Conservation (phyloP, 1,140 invertebrate genomes). For the Drosophila athabasca region DNA sequence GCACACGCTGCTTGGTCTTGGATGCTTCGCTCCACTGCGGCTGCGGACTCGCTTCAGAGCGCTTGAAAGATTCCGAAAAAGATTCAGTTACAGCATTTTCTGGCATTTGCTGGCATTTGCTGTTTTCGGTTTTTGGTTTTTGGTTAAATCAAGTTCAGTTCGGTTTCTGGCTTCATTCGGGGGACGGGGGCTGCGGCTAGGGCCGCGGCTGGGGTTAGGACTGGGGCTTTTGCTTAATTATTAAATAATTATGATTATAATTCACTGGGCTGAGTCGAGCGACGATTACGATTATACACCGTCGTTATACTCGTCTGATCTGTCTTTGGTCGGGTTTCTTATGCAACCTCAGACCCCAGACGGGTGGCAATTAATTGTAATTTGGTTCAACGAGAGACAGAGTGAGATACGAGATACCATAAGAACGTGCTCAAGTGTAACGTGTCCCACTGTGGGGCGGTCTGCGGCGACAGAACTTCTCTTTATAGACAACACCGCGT, state of each 20-base stretch:
- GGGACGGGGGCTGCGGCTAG: not conserved
- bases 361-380: constrained; percentile 24
- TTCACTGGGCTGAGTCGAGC: constrained; percentile 10
- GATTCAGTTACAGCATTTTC: constrained; percentile 5
- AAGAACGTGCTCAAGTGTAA: constrained; percentile 43
- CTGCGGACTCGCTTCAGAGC: constrained; percentile 5
- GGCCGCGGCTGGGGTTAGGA: not conserved
- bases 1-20: constrained; percentile 24
- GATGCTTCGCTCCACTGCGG: constrained; percentile 29
- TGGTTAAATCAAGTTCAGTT: constrained; percentile 24
- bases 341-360: constrained; percentile 20
- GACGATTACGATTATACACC: not conserved
- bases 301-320: too few species aligned
- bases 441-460: not conserved
- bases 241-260: constrained; percentile 19
- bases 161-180: constrained; percentile 4
- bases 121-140: constrained; percentile 11
- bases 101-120: not conserved
- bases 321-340: constrained; percentile 7
- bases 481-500: too few species aligned
- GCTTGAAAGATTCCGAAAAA: constrained; percentile 11
- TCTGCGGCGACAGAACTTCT: too few species aligned
- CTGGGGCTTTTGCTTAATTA: constrained; percentile 3
- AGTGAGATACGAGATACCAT: constrained; percentile 13
- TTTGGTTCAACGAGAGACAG: not conserved